Conservation (phyloP, 1,140 invertebrate species). For the Cyrtorhinus lividipennis region DNA sequence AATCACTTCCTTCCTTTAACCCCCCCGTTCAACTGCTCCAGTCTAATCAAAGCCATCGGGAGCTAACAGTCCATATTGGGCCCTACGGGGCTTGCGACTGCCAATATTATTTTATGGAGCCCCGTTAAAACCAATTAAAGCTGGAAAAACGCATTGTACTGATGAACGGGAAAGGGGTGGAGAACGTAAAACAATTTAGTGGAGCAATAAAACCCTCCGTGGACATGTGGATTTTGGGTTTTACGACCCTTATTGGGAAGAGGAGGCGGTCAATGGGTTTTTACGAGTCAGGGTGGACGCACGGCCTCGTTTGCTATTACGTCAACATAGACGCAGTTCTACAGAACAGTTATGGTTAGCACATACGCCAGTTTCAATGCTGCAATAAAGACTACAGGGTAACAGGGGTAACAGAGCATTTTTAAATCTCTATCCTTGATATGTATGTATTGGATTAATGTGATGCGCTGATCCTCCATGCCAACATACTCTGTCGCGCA, state of each 20-base stretch:
- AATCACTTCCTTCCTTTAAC: slow-evolving; percentile 11
- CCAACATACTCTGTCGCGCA: too few relatives aligned
- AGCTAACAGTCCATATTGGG: too few relatives aligned
- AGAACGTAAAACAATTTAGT: slow-evolving; percentile 4
- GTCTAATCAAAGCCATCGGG: slow-evolving; percentile 9
- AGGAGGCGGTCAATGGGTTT: background rate
- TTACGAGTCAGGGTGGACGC: background rate
- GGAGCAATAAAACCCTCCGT: background rate
- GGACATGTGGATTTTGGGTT: slow-evolving; percentile 6
- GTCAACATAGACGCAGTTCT: background rate
- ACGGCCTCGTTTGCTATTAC: background rate
- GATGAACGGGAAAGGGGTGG: background rate
- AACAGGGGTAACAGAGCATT: too few relatives aligned
- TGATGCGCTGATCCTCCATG: too few relatives aligned
- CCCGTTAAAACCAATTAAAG: background rate
- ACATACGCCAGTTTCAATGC: too few relatives aligned
- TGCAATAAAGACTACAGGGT: too few relatives aligned
- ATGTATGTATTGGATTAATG: too few relatives aligned
- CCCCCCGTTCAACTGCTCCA: background rate
- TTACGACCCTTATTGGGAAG: background rate
- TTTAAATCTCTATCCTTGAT: too few relatives aligned
- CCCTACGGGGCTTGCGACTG: background rate
- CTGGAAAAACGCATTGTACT: background rate
- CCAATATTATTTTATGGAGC: background rate
- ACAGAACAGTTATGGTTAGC: background rate